A percentile compares a stretch with the other conserved stretches of the same genome.
These are phyloP conservation scores for Parnassius apollo DNA, from an alignment of 2,888 invertebrate species.

Conservation along the genomic window DNA sequence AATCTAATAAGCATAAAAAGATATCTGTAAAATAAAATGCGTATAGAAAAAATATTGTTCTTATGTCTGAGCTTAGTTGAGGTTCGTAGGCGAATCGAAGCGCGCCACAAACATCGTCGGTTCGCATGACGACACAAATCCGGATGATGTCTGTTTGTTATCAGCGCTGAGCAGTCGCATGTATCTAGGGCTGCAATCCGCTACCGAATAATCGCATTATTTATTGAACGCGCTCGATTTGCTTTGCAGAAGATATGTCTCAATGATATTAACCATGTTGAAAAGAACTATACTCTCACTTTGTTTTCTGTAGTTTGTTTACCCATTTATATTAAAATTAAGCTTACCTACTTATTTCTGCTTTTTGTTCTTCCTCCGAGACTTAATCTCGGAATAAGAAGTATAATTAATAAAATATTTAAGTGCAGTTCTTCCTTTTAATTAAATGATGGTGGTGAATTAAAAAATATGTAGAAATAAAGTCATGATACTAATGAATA, in stretches of 20 bases:
- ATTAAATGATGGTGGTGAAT: no score
- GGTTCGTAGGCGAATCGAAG: slow-evolving; percentile 36
- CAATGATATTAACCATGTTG: background rate
- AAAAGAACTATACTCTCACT: background rate
- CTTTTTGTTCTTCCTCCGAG: no score
- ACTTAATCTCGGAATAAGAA: no score
- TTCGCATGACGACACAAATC: slow-evolving; percentile 79
- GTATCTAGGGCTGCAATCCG: slow-evolving; percentile 59
- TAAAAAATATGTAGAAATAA: no score
- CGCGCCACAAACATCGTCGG: slow-evolving; percentile 35
- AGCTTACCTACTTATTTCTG: no score
- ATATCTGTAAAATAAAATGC: slow-evolving; percentile 2
- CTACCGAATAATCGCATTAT: slow-evolving; percentile 64
- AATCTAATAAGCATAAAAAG: background rate
- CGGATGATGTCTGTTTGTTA: slow-evolving; percentile 81
- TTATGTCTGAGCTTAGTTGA: slow-evolving; percentile 26
- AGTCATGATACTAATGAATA: no score
- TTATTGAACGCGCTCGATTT: slow-evolving; percentile 62
- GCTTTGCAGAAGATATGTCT: slow-evolving; percentile 32
- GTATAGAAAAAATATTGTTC: slow-evolving; percentile 12
- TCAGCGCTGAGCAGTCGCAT: slow-evolving; percentile 75
- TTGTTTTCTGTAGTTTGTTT: background rate
- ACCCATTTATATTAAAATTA: no score
- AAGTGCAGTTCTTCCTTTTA: no score
- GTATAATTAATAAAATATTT: no score